Evolutionary conservation across 2,113 vertebrate species (phyloP), one percentile per base, ranked within the genome.

Genomic region (Stomatorhinus ivindoensis): DNA sequence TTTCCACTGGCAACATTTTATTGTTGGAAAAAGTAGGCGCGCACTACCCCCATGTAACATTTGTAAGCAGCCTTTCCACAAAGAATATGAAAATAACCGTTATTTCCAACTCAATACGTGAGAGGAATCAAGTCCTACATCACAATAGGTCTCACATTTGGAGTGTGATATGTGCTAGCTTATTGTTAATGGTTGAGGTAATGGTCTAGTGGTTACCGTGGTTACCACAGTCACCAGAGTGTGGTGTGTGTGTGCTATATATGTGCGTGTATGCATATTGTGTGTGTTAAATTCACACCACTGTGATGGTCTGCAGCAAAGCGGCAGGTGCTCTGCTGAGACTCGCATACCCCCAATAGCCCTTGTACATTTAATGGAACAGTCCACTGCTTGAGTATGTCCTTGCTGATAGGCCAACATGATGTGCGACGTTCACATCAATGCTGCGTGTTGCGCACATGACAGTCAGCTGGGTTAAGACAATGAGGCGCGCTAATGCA

Each of bases 11-110:
- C 76, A 44, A 61, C 24, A n/a, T 89, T 85, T 89, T 89, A 89
- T 89, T 89, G 42, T 89, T 80, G 88, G 5, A 83, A 61, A 85
- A 89, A 88, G n/a, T 39, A 35, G 31, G 47, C 65, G 53, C 3
- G 15, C 27, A 42, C 27, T n/a, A 61, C 50, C 24, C 42, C 39
- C 10, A 1, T 42, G 24, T 47, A 13, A 80, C 7, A 31, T 89
- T 24, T 42, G 39, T 39, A 83, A 10, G 48, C 50, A 89, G 80
- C 24, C 39, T 31, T 50, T n/a, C 65, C 47, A 21, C 39, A 44
- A 15, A 80, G 35, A 83, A 83, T 9, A n/a, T 53, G 9, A 13
- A 27, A 35, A 53, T 31, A 51, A 53, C 8, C 0, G 4, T 31
- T 31, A 27, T 55, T 86, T 86, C 42, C 46, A 15, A 27, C 47